Base-by-base conservation (phyloP, 2,888 invertebrate genomes). In the Lacanobia oleracea region DNA sequence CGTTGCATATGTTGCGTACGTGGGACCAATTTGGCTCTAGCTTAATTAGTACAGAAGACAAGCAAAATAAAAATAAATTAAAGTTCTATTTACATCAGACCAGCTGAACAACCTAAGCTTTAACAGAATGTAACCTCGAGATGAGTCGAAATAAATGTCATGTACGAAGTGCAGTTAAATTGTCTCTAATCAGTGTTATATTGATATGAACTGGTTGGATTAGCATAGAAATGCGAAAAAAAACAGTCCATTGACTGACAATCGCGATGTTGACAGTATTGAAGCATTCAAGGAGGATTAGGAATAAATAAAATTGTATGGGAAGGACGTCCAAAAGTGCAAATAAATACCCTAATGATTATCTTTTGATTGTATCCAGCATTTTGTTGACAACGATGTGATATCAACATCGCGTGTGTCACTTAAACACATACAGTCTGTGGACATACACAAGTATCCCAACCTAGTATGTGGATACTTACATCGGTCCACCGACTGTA, bases 231-330 rank as follows among this genome's bases (percentile, higher is more conserved):
- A 65, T 64, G 43, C 48, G 40, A 40, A n/a, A 40, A n/a, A 21
- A 48, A 54, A 63, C 64, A 73, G 33, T 64, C 27, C 40, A 54
- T 60, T 43, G 16, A 23, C 18, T 23, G 72, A 79, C 75, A 79
- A 48, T 27, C 79, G 74, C 76, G 74, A 79, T 65, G 80, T 79
- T 79, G 74, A 50, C 59, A 45, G 56, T 27, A 50, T 62, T 45
- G 16, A 50, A 57, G 37, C 50, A 62, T 27, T 51, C 37, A 57
- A 61, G 57, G 18, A 16, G 9, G 8, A 18, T 60, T 3, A 43
- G 5, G 7, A 27, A 60, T 60, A n/a, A 50, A 33, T n/a, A 8
- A 48, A 37, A 50, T 50, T 23, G 21, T 56, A 43, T 23, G 18
- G 23, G 5, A 45, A 78, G 72, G 61, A 78, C 43, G 72, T 57